phyloP scores from a whole-genome alignment of 2,888 invertebrate genomes.

The Drosophila flavopinicola region DNA sequence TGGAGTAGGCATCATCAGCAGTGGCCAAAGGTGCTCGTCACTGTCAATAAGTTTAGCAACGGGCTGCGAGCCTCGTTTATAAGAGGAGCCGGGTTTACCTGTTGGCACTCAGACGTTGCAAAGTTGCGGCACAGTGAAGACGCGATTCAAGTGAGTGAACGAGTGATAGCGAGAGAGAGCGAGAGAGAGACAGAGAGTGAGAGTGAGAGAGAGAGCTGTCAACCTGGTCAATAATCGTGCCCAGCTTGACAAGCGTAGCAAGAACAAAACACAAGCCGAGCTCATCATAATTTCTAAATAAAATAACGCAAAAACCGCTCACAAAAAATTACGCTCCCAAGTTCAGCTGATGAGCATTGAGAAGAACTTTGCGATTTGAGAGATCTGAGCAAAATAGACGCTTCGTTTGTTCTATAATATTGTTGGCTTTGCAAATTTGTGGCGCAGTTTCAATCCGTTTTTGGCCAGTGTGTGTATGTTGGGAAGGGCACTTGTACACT shows the following conservation, averaged over 20 bases:
- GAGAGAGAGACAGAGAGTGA: neutral
- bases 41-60: constrained; percentile 17
- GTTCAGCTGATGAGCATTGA: constrained; percentile 19
- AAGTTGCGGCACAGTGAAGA: constrained; percentile 67
- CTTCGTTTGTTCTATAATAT: constrained; percentile 45
- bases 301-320: constrained; percentile 32
- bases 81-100: constrained; percentile 73
- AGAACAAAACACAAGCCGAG: constrained; percentile 22
- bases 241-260: constrained; percentile 5
- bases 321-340: constrained; percentile 5
- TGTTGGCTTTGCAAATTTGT: constrained; percentile 60
- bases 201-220: neutral
- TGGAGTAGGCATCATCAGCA: constrained; percentile 33
- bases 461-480: constrained; percentile 39
- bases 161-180: constrained; percentile 2
- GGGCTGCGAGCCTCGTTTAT: constrained; percentile 58
- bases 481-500: constrained; percentile 26
- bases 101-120: constrained; percentile 73
- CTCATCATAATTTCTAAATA: constrained; percentile 15
- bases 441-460: constrained; percentile 68
- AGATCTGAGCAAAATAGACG: constrained; percentile 24
- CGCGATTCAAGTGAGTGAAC: constrained; percentile 38
- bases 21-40: constrained; percentile 48
- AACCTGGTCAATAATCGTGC: constrained; percentile 19
- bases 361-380: constrained; percentile 15